A percentile compares a stretch with the other conserved stretches of the same genome.
Conservation (phyloP, 2,797 vertebrate species). For the Molossus molossus region DNA sequence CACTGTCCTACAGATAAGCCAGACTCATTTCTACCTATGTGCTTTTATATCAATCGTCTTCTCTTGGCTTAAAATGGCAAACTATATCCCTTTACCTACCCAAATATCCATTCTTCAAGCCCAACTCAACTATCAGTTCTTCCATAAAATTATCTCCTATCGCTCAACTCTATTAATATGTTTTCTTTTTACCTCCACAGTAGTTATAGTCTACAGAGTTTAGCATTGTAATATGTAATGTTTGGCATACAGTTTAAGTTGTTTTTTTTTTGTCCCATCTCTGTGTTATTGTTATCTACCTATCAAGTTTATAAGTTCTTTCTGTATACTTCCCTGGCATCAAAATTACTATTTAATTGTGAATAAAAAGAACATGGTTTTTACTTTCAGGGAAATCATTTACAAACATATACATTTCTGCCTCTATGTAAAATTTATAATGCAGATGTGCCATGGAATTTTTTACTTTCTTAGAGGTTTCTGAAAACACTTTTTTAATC, state of each 20-base stretch:
- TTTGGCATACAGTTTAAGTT: background rate
- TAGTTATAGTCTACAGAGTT: background rate
- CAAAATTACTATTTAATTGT: slow-evolving; percentile 18
- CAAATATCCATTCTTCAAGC: slow-evolving; percentile 28
- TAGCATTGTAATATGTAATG: background rate
- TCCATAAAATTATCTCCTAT: background rate
- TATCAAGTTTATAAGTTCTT: slow-evolving; percentile 21
- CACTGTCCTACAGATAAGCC: background rate
- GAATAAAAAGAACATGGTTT: background rate
- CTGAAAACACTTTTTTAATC: background rate
- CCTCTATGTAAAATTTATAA: background rate
- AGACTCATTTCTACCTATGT: background rate
- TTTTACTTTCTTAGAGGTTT: background rate
- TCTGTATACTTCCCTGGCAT: background rate
- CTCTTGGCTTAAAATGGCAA: slow-evolving; percentile 16
- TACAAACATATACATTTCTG: slow-evolving; percentile 18
- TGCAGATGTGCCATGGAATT: background rate
- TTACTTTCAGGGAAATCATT: slow-evolving; percentile 53
- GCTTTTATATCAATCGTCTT: background rate
- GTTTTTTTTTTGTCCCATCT: background rate
- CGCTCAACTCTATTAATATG: background rate
- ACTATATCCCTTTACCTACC: background rate
- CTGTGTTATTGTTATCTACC: background rate
- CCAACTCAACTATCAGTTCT: background rate
- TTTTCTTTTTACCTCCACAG: background rate